phyloP scores from a whole-genome alignment of 2,113 vertebrate species.

The Numenius arquata region DNA sequence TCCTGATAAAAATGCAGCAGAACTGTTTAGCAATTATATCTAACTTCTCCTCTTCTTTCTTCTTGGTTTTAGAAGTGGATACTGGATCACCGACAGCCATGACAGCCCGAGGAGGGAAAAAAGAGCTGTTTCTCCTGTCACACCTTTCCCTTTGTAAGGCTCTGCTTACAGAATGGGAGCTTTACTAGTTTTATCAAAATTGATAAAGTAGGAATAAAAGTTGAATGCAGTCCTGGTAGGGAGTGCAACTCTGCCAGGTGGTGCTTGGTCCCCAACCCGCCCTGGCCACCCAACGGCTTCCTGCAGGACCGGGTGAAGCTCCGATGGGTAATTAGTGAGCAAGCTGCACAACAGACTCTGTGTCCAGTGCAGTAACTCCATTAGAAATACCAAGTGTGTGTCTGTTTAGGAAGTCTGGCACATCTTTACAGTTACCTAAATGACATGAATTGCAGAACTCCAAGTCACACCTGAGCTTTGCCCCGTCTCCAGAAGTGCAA shows the following conservation, averaged over 20 bases:
- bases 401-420: not conserved
- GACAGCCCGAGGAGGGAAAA: not conserved
- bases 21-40: not conserved
- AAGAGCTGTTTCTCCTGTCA: not conserved
- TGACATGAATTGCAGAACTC: constrained; percentile 1
- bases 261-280: not conserved
- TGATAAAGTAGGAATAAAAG: not conserved
- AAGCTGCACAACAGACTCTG: not conserved
- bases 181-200: not conserved
- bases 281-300: not conserved
- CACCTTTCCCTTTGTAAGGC: not conserved
- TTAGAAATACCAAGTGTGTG: not conserved
- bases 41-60: not conserved
- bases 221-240: not conserved
- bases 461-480: constrained; percentile 14
- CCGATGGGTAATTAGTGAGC: not conserved
- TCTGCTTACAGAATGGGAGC: not conserved
- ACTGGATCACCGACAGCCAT: not conserved
- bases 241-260: not conserved
- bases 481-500: not conserved
- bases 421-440: constrained; percentile 13
- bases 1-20: not conserved
- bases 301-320: not conserved
- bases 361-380: not conserved
- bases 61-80: not conserved